phyloP scores from a whole-genome alignment of 2,888 invertebrate genomes.

The Hipparchia sbordonii region DNA sequence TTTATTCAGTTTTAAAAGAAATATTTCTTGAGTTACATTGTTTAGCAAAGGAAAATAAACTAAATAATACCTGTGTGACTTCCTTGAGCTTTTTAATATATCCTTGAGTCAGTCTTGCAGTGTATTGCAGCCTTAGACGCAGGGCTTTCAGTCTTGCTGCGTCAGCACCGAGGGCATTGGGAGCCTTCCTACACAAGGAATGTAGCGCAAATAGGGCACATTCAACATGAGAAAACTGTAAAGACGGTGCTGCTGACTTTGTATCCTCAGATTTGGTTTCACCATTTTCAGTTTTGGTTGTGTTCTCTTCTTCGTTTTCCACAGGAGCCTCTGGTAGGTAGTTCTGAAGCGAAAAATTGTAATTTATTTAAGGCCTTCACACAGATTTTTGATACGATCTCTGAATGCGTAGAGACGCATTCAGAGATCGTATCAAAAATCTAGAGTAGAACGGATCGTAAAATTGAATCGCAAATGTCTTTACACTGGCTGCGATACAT shows the following conservation, averaged over 20 bases:
- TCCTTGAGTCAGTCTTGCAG: constrained; percentile 95
- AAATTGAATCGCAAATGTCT: too few species aligned
- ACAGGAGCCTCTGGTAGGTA: constrained; percentile 95
- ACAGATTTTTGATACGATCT: too few species aligned
- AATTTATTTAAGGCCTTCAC: too few species aligned
- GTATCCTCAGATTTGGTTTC: constrained; percentile 59
- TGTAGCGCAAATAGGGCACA: constrained; percentile 91
- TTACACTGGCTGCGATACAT: too few species aligned
- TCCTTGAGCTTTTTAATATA: constrained; percentile 88
- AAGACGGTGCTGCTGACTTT: constrained; percentile 86
- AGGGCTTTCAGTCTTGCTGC: constrained; percentile 91
- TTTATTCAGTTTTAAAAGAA: too few species aligned
- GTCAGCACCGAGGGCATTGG: constrained; percentile 88
- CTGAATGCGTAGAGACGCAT: too few species aligned
- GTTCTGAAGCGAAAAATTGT: constrained; percentile 78
- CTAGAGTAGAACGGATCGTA: too few species aligned
- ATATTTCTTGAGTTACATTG: too few species aligned
- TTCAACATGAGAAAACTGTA: constrained; percentile 97
- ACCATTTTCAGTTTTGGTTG: constrained; percentile 67
- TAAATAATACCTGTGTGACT: constrained; percentile 75
- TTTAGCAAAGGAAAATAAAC: not conserved
- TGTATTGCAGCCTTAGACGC: constrained; percentile 93
- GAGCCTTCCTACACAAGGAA: constrained; percentile 90
- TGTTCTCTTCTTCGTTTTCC: constrained; percentile 68
- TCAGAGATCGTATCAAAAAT: too few species aligned